phyloP scores from a whole-genome alignment of 2,113 vertebrate genomes.

The Galemys pyrenaicus region DNA sequence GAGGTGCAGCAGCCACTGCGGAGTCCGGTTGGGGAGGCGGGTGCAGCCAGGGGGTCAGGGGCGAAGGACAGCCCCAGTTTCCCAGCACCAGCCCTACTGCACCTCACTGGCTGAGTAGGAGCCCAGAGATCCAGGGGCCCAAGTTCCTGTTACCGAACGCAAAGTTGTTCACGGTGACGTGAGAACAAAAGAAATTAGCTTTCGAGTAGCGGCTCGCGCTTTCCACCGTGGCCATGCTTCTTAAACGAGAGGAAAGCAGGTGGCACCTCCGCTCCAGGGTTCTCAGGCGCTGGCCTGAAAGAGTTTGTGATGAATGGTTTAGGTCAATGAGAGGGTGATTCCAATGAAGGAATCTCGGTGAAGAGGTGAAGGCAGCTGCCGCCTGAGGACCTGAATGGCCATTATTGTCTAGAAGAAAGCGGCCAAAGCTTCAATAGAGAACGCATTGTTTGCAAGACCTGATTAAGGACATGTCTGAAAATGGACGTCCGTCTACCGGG shows the following conservation, averaged over 20 bases:
- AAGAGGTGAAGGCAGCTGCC: not conserved
- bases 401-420: constrained; percentile 63
- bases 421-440: constrained; percentile 54
- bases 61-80: not conserved
- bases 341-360: constrained; percentile 58
- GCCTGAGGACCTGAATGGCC: constrained; percentile 52
- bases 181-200: not conserved
- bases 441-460: constrained; percentile 52
- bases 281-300: constrained; percentile 26
- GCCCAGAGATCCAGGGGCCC: not conserved
- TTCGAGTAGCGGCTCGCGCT: not conserved
- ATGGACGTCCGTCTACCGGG: not conserved
- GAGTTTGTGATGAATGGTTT: constrained; percentile 49
- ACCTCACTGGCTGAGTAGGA: not conserved
- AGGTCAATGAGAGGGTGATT: constrained; percentile 63
- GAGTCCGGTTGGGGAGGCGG: not conserved
- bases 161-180: not conserved
- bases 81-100: not conserved
- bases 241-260: not conserved
- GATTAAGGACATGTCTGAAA: constrained; percentile 17
- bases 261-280: not conserved
- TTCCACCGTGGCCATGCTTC: not conserved
- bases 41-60: not conserved
- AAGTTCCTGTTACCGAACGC: not conserved
- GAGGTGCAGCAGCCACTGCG: not conserved